A percentile compares a stretch with the other conserved stretches of the same genome.
Conservation (phyloP, 2,113 vertebrate species). For the Rhipidura dahli region DNA sequence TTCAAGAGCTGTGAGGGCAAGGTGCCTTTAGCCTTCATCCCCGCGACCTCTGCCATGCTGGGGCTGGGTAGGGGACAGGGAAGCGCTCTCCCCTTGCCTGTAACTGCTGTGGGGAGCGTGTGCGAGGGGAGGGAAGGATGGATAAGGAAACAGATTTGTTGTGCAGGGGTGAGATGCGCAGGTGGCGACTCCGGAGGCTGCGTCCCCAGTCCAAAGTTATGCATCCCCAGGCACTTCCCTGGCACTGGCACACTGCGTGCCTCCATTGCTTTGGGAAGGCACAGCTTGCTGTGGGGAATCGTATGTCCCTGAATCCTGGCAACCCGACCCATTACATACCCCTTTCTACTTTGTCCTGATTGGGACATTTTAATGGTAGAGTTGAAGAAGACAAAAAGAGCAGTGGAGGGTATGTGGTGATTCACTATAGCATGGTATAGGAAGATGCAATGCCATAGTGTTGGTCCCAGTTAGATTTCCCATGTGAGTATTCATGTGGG, state of each 20-base stretch:
- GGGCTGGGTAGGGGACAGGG: neutral
- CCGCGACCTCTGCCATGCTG: neutral
- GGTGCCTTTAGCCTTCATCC: neutral
- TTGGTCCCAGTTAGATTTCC: neutral
- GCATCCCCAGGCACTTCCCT: neutral
- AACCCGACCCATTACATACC: neutral
- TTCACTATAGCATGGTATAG: neutral
- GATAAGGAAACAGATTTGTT: neutral
- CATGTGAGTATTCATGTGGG: neutral
- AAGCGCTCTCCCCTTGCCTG: neutral
- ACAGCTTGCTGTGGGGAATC: neutral
- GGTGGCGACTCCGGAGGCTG: accelerated
- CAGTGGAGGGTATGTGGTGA: neutral
- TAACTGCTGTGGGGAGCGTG: neutral
- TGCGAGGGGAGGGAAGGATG: neutral
- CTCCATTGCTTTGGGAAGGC: neutral
- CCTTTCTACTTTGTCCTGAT: neutral
- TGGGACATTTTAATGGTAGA: neutral
- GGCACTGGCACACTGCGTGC: accelerated
- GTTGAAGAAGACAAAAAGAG: neutral
- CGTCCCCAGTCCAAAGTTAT: too few species aligned
- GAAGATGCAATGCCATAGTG: neutral
- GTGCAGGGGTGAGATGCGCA: accelerated
- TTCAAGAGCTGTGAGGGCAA: neutral
- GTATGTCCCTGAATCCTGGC: neutral